Conservation (phyloP, 92 coral and sea anemone genomes). For the Hydrozoanthus gracilis region DNA sequence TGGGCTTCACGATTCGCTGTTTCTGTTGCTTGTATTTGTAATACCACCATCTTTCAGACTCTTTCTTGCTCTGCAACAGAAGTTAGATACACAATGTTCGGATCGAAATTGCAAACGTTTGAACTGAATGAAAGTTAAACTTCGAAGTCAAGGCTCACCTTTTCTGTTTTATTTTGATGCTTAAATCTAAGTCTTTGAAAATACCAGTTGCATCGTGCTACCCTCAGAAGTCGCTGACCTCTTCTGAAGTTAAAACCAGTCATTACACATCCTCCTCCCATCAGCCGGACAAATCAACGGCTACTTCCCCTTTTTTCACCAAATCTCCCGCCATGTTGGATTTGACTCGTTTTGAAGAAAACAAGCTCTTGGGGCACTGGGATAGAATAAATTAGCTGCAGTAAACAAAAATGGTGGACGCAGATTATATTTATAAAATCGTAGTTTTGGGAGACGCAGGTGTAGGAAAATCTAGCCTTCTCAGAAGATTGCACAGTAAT, state of each 20-base stretch:
- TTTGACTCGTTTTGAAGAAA: constrained; percentile 18
- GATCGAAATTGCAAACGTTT: too few relatives aligned
- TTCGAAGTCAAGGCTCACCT: background rate
- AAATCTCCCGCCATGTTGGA: constrained; percentile 52
- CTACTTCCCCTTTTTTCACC: background rate
- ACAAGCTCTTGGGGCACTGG: background rate
- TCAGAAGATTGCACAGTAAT: constrained; percentile 77
- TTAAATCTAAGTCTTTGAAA: constrained; percentile 1
- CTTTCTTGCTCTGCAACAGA: constrained; percentile 1
- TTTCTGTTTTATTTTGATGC: background rate
- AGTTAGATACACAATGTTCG: too few relatives aligned
- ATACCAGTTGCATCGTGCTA: background rate
- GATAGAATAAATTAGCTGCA: background rate
- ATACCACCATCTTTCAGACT: constrained; percentile 33
- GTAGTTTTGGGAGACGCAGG: constrained; percentile 83
- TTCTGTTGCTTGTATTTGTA: constrained; percentile 37
- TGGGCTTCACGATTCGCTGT: background rate
- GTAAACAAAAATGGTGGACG: constrained; percentile 66
- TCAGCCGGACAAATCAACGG: background rate
- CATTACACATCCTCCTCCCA: background rate
- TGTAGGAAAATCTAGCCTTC: constrained; percentile 97
- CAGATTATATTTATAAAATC: constrained; percentile 82
- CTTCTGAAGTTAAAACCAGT: constrained; percentile 16
- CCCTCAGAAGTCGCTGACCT: background rate
- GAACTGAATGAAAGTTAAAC: too few relatives aligned